Evolutionary conservation across 2,113 vertebrate genomes (phyloP).

Genomic region (Prionailurus viverrinus): DNA sequence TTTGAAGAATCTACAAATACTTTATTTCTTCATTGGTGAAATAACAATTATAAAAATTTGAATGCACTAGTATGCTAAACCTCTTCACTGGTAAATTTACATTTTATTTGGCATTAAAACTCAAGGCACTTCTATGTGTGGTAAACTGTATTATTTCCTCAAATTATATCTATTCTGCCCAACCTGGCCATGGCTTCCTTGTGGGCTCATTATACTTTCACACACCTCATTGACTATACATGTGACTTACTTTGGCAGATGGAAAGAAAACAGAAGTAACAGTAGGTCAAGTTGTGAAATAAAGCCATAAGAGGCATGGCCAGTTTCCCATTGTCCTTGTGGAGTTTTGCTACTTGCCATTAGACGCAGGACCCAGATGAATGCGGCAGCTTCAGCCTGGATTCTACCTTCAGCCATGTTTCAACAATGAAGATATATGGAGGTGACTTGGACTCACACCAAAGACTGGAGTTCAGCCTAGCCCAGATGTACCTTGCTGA

Average conservation of each 20-base stretch:
- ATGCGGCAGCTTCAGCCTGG: neutral
- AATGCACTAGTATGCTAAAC: neutral
- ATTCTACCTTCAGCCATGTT: neutral
- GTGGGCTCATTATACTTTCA: neutral
- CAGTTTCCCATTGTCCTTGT: neutral
- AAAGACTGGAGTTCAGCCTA: neutral
- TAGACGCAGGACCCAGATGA: neutral
- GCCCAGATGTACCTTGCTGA: neutral
- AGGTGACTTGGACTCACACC: neutral
- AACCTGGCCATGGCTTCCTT: neutral
- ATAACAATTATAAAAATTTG: constrained; percentile 13
- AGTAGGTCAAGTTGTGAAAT: neutral
- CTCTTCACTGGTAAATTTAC: neutral
- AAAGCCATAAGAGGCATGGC: accelerated
- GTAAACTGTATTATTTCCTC: neutral
- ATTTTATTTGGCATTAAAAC: neutral
- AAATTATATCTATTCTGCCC: neutral
- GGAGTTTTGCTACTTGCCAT: neutral
- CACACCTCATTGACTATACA: neutral
- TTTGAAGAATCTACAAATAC: constrained; percentile 79
- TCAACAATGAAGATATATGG: neutral
- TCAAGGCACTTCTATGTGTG: neutral
- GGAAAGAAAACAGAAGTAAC: neutral
- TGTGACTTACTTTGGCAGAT: neutral
- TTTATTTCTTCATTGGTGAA: constrained; percentile 82